Conservation (phyloP, 2,888 invertebrate species). For the Ophioninae sp. region DNA sequence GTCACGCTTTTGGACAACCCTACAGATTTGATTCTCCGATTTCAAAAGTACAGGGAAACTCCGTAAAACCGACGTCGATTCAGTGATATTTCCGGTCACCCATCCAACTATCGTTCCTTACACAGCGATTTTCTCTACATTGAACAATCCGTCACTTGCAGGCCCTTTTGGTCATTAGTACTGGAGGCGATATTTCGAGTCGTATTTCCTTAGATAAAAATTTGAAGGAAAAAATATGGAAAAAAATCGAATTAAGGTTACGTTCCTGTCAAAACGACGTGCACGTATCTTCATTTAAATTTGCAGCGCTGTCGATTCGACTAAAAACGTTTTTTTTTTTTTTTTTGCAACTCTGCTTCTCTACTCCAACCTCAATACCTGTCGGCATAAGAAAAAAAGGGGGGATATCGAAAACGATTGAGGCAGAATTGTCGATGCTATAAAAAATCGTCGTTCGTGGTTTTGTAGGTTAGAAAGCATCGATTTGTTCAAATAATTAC, state of each 20-base stretch:
- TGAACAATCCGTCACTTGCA: neutral
- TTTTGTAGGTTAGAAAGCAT: neutral
- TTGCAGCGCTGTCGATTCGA: too few relatives aligned
- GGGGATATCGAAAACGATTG: neutral
- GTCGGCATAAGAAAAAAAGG: neutral
- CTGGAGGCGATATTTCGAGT: neutral
- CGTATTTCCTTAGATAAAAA: neutral
- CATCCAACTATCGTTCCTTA: neutral
- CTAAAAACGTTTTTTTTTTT: too few relatives aligned
- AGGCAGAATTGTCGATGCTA: neutral
- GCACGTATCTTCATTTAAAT: neutral
- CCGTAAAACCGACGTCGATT: neutral
- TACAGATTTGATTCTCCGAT: neutral
- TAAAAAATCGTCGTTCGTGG: neutral
- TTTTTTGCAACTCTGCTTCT: neutral
- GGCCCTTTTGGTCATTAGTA: neutral
- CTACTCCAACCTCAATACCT: neutral
- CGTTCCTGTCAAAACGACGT: neutral
- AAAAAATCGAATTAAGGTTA: neutral
- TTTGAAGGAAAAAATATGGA: neutral
- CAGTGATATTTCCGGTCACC: neutral
- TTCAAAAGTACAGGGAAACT: neutral
- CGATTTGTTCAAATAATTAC: neutral
- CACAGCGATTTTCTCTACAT: neutral
- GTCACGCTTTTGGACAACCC: neutral